Evolutionary conservation across 1,140 invertebrate species (phyloP).

Genomic region (Bactericera cockerelli): DNA sequence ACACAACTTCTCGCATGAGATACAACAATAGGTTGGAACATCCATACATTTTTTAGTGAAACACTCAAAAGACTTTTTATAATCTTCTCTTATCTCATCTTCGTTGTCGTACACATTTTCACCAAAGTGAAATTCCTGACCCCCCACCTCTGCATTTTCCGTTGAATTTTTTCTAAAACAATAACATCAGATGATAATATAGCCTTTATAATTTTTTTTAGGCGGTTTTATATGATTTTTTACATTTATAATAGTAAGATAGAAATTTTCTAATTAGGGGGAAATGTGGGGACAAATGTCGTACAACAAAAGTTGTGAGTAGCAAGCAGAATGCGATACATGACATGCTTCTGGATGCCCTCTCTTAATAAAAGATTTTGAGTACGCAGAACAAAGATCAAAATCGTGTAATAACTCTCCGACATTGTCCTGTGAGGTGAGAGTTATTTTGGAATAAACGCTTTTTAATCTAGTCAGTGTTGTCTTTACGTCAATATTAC

Average conservation of each 20-base stretch:
- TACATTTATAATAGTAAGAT: background rate
- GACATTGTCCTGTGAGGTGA: background rate
- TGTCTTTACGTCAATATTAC: background rate
- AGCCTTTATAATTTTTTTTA: background rate
- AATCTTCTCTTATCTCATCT: background rate
- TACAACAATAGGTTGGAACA: constrained; percentile 13
- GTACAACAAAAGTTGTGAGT: background rate
- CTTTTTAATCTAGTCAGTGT: background rate
- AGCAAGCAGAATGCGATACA: background rate
- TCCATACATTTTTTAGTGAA: background rate
- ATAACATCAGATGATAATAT: background rate
- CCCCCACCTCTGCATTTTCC: background rate
- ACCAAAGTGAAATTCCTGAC: background rate
- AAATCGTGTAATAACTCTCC: background rate
- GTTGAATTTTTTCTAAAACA: background rate
- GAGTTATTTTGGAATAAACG: background rate
- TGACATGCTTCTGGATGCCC: background rate
- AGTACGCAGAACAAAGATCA: background rate
- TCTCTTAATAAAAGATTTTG: background rate
- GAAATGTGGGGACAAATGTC: background rate
- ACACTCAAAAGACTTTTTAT: background rate
- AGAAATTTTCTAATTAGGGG: background rate
- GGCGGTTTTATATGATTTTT: background rate
- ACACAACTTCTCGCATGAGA: constrained; percentile 22
- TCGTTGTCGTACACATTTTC: background rate